Percentiles rank a stretch among this genome's conserved stretches.
phyloP scores from a whole-genome alignment of 1,140 invertebrate genomes.

The Drosophila paulistorum region DNA sequence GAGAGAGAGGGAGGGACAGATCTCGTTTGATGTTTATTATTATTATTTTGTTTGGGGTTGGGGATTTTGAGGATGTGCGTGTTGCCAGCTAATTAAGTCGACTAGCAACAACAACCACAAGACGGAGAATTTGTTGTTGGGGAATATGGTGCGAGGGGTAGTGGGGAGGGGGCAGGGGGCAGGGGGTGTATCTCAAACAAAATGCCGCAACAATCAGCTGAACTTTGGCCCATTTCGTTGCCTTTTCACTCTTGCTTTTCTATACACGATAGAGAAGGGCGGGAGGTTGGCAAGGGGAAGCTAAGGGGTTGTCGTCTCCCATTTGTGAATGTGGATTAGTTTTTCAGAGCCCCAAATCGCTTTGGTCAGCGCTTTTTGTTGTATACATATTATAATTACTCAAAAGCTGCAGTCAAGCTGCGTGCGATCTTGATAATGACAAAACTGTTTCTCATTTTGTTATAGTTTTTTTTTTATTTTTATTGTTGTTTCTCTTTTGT shows the following conservation, averaged over 20 bases:
- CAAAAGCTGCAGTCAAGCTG: constrained; percentile 12
- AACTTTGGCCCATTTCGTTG: constrained; percentile 28
- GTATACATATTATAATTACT: constrained; percentile 18
- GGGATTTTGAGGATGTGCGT: constrained; percentile 44
- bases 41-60: not conserved
- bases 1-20: too few species aligned
- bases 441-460: constrained; percentile 1
- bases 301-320: constrained; percentile 3
- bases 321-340: constrained; percentile 14
- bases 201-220: constrained; percentile 17
- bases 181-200: constrained; percentile 7
- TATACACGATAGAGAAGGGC: too few species aligned
- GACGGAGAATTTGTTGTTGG: not conserved
- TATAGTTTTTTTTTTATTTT: not conserved
- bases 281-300: too few species aligned
- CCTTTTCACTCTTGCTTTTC: not conserved
- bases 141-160: not conserved
- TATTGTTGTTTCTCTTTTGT: not conserved
- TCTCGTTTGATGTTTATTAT: not conserved
- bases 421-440: constrained; percentile 26
- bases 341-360: constrained; percentile 1
- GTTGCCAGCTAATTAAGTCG: constrained; percentile 32
- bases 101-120: not conserved
- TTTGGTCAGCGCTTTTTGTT: constrained; percentile 29
- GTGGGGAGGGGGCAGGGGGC: not conserved